Conservation (phyloP, 2,888 invertebrate species). For the Serrognathus titanus region DNA sequence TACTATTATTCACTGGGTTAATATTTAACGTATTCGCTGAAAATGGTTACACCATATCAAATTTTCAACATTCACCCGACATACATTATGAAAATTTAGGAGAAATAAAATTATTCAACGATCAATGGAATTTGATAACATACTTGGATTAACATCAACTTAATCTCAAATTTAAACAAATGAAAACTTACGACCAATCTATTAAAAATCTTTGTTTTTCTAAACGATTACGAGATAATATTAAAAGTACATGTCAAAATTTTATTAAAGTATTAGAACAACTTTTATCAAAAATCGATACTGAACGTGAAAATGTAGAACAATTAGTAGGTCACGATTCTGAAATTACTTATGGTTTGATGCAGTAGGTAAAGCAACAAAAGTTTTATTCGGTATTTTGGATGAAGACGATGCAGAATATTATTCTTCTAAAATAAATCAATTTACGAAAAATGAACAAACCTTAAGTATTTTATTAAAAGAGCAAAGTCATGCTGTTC, state of each 20-base stretch:
- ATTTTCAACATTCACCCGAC: background rate
- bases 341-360: slow-evolving; percentile 2
- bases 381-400: slow-evolving; percentile 3
- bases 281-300: background rate
- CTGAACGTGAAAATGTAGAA: background rate
- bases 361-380: slow-evolving; percentile 3
- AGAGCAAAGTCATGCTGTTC: too few relatives aligned
- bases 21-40: too few relatives aligned
- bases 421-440: background rate
- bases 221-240: too few relatives aligned
- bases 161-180: background rate
- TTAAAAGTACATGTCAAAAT: background rate
- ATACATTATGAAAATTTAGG: slow-evolving; percentile 5
- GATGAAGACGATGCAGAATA: slow-evolving; percentile 4
- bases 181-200: background rate
- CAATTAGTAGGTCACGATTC: background rate
- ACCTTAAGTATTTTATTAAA: background rate
- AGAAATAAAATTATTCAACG: slow-evolving; percentile 2
- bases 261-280: background rate
- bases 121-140: slow-evolving; percentile 2
- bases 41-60: background rate
- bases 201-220: background rate
- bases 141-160: background rate
- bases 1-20: too few relatives aligned
- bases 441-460: background rate